phyloP scores from a whole-genome alignment of 2,797 vertebrate species.

The Cossypha dichroa region DNA sequence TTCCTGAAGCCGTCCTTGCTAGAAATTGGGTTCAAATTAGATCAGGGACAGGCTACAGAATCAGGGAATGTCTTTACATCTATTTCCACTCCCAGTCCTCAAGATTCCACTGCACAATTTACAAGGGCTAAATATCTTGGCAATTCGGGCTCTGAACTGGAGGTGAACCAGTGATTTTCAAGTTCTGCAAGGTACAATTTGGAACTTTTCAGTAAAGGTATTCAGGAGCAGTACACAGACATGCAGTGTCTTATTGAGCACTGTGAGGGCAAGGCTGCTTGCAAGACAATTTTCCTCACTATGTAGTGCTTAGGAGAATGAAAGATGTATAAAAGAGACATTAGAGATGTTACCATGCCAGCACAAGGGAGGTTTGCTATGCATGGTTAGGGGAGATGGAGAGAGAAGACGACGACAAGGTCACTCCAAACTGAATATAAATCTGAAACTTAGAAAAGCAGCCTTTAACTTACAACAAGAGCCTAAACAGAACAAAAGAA shows the following conservation, averaged over 20 bases:
- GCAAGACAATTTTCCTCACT: constrained; percentile 24
- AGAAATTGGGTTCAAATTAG: neutral
- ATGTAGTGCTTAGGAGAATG: neutral
- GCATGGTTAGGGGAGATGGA: neutral
- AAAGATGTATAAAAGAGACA: constrained; percentile 23
- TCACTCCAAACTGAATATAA: neutral
- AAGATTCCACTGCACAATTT: neutral
- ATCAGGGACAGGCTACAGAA: neutral
- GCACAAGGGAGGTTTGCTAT: neutral
- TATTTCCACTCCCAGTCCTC: neutral
- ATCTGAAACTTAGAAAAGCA: neutral
- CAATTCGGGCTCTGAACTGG: neutral
- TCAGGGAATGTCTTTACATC: neutral
- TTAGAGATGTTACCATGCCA: constrained; percentile 15
- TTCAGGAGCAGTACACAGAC: neutral
- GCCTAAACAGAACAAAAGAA: neutral
- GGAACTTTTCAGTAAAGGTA: neutral
- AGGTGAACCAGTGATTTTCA: neutral
- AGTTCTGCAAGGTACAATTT: neutral
- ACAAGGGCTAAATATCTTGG: neutral
- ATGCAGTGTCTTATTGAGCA: neutral
- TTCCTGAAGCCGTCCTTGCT: neutral
- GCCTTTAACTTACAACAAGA: neutral
- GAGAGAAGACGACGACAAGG: neutral
- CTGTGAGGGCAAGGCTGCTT: neutral